These are phyloP conservation scores for Koerneria pararmatus DNA, from an alignment of 2,888 invertebrate species.

Conservation along the genomic window DNA sequence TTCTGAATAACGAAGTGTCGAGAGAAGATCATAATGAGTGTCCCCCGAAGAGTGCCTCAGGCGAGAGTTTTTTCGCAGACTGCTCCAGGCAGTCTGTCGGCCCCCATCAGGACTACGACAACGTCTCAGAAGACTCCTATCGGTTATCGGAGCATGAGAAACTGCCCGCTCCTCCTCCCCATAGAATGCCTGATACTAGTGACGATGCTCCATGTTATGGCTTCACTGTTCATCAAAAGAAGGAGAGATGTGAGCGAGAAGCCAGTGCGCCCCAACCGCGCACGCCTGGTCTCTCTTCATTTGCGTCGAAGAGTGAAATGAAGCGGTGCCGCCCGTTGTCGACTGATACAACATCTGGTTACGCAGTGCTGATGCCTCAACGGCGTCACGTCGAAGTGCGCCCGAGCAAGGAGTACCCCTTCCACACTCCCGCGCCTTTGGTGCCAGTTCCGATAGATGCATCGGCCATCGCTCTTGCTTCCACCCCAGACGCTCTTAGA, in stretches of 20 bases:
- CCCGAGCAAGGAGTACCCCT: constrained; percentile 9
- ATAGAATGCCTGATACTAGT: no score
- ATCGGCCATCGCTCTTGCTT: no score
- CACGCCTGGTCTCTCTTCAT: no score
- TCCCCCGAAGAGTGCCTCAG: constrained; percentile 48
- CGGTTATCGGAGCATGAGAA: constrained; percentile 47
- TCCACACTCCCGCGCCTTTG: not conserved
- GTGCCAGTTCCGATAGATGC: no score
- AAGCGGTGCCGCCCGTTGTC: not conserved
- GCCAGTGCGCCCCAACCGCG: no score
- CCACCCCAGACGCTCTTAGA: not conserved
- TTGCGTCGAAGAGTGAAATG: no score
- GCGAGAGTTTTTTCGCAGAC: constrained; percentile 52
- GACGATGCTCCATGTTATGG: no score
- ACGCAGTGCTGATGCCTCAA: no score
- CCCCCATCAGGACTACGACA: constrained; percentile 41
- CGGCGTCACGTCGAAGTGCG: no score
- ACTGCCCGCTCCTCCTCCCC: no score
- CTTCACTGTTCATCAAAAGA: no score
- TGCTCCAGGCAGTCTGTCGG: constrained; percentile 14
- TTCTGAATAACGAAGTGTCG: constrained; percentile 41
- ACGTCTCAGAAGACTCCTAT: constrained; percentile 55
- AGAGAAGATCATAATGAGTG: constrained; percentile 22
- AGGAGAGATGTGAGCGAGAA: constrained; percentile 1
- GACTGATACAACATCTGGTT: no score